Evolutionary conservation across 2,797 vertebrate species (phyloP), one percentile per base, ranked within the genome.

Genomic region (Xerus rutilus): DNA sequence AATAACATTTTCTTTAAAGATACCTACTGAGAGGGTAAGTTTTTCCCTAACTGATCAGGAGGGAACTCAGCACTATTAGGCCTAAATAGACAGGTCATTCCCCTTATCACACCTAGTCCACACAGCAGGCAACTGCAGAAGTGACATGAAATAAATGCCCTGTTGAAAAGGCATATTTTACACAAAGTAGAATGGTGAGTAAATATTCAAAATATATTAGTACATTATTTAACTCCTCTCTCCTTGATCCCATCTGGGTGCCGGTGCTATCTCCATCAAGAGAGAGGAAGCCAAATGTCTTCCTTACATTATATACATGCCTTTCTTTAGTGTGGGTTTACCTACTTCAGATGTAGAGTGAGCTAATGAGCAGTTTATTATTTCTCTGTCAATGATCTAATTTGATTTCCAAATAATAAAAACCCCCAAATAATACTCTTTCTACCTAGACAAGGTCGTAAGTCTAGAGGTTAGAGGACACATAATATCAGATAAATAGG

Each of bases 351-450:
- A 21, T 81, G 12, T 52, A 32, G 47, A 81, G 15, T 87, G 28
- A 84, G 1, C 3, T n/a, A 74, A 62, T 32, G 20, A 70, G 14
- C 62, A 84, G 76, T 87, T 91, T 35, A 89, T 32, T 43, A 25
- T 62, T 95, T 85, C 39, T 78, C 21, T 21, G 18, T 18, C 49
- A 81, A 15, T 32, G 25, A 69, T 43, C 47, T 91, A 74, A 95
- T 54, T 84, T 76, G 65, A 96, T 76, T 89, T 86, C 35, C 10
- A 94, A 32, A 93, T 89, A 89, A 86, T 49, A 91, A 88, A 32
- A 70, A 54, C 64, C 25, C 2, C 62, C 59, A 73, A 79, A 43
- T 32, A 74, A 72, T 25, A 43, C 8, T 54, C 25, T 92, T 32
- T 64, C 52, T 73, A 30, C 18, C 7, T 10, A 70, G 65, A 62